These are phyloP conservation scores for Sternarchorhynchus goeldii DNA, from an alignment of 2,797 vertebrate genomes.

Conservation along the genomic window DNA sequence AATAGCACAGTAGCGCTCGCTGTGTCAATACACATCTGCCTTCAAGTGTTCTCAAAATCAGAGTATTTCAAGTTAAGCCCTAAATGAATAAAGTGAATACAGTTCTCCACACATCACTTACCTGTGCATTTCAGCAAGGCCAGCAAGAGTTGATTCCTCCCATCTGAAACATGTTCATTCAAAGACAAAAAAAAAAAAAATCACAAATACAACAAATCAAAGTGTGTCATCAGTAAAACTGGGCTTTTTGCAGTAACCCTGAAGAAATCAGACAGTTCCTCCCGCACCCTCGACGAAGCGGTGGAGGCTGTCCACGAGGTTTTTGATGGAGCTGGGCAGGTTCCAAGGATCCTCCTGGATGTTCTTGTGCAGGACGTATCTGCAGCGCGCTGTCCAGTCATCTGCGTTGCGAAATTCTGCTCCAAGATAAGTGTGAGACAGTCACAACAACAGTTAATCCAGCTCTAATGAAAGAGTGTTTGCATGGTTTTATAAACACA, in stretches of 20 bases:
- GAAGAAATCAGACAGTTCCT: background rate
- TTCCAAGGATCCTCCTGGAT: constrained; percentile 99
- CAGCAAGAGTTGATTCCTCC: constrained; percentile 96
- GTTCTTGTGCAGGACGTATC: constrained; percentile 89
- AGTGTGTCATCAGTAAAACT: background rate
- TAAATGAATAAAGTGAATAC: too few species aligned
- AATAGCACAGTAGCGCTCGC: background rate
- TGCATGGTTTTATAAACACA: constrained; percentile 8
- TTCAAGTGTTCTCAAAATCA: background rate
- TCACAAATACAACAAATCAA: constrained; percentile 55
- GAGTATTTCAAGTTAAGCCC: background rate
- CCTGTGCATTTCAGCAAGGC: constrained; percentile 97
- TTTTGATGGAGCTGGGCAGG: constrained; percentile 94
- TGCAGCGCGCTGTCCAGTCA: constrained; percentile 85
- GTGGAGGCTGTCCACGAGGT: constrained; percentile 93
- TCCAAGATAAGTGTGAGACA: constrained; percentile 30
- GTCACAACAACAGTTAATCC: constrained; percentile 38
- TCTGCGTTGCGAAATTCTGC: constrained; percentile 94
- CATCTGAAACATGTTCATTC: constrained; percentile 76
- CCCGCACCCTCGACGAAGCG: constrained; percentile 88
- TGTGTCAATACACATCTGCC: background rate
- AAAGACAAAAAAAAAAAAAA: constrained; percentile 20
- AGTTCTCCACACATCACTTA: constrained; percentile 58
- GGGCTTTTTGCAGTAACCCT: background rate
- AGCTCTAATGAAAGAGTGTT: constrained; percentile 26